Percentiles rank a stretch among this genome's conserved stretches.
These are phyloP conservation scores for Nephrotoma guestfalica DNA, from an alignment of 2,888 invertebrate genomes.

Conservation along the genomic window DNA sequence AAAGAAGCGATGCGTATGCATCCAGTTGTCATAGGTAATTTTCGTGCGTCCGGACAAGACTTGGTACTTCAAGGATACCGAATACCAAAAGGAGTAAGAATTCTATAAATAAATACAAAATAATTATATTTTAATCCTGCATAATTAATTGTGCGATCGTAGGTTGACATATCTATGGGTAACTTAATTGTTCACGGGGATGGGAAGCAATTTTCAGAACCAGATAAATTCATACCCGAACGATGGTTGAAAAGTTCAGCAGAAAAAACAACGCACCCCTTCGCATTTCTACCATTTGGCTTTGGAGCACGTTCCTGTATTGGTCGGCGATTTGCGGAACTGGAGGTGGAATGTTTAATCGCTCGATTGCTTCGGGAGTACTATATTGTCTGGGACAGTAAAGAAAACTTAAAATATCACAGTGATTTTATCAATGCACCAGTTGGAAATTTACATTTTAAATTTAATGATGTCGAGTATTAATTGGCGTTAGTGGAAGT, in stretches of 20 bases:
- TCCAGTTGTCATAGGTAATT: slow-evolving; percentile 43
- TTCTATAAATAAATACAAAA: slow-evolving; percentile 17
- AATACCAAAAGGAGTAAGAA: slow-evolving; percentile 42
- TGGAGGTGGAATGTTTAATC: slow-evolving; percentile 4
- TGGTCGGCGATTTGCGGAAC: neutral
- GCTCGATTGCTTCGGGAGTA: neutral
- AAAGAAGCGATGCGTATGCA: slow-evolving; percentile 54
- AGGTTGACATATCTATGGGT: slow-evolving; percentile 34
- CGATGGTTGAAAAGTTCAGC: slow-evolving; percentile 44
- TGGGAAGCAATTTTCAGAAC: slow-evolving; percentile 37
- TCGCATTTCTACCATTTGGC: neutral
- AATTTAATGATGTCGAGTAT: neutral
- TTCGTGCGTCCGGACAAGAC: slow-evolving; percentile 38
- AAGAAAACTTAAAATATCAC: neutral
- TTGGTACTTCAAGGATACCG: slow-evolving; percentile 46
- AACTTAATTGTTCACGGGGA: slow-evolving; percentile 37
- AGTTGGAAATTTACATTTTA: neutral
- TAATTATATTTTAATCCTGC: slow-evolving; percentile 32
- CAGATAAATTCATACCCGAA: slow-evolving; percentile 54
- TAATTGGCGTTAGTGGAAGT: neutral
- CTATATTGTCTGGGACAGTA: neutral
- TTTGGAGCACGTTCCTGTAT: neutral
- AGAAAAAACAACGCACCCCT: neutral
- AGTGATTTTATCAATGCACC: neutral
- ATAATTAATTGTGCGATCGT: slow-evolving; percentile 43